phyloP scores from a whole-genome alignment of 1,140 invertebrate species.

The Pararge aegeria region DNA sequence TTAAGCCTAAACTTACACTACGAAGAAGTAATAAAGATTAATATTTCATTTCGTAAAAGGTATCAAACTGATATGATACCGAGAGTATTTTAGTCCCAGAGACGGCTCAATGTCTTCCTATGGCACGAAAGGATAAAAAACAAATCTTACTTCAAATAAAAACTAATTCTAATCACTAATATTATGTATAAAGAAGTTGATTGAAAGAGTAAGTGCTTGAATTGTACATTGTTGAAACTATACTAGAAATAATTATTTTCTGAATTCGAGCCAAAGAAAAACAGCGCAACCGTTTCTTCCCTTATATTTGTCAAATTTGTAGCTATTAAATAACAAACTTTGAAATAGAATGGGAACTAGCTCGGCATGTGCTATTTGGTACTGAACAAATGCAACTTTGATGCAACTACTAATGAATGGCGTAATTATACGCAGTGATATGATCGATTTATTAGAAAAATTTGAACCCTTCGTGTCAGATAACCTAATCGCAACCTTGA shows the following conservation, averaged over 20 bases:
- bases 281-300: neutral
- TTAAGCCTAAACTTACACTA: conserved; percentile 73
- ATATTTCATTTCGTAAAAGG: conserved; percentile 43
- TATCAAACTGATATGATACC: conserved; percentile 38
- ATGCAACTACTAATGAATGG: conserved; percentile 53
- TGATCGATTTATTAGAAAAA: conserved; percentile 26
- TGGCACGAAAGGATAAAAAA: neutral
- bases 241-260: no score
- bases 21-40: conserved; percentile 66
- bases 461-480: conserved; percentile 22
- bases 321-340: conserved; percentile 53
- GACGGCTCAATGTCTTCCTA: neutral
- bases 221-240: no score
- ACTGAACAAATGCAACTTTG: conserved; percentile 68
- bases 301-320: conserved; percentile 46
- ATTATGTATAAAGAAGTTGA: neutral
- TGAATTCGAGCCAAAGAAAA: conserved; percentile 1
- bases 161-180: neutral
- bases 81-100: conserved; percentile 15
- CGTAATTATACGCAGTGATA: conserved; percentile 32
- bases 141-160: neutral
- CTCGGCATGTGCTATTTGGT: conserved; percentile 66
- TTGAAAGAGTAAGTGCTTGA: neutral
- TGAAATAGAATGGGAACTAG: conserved; percentile 56
- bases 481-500: conserved; percentile 37